phyloP scores from a whole-genome alignment of 2,113 vertebrate genomes.

The Pungitius pungitius region DNA sequence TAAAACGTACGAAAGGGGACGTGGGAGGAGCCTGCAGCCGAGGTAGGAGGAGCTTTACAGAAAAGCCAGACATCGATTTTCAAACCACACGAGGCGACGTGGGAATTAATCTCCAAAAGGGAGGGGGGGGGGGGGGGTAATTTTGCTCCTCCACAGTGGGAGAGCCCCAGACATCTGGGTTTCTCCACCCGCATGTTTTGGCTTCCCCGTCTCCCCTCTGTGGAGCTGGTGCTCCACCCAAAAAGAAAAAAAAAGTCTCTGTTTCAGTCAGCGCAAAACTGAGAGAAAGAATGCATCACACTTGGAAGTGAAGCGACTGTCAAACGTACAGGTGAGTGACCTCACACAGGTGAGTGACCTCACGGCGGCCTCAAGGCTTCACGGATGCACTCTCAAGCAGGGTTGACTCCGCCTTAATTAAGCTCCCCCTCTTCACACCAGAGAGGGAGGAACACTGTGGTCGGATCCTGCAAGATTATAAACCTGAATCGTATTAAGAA shows the following conservation, averaged over 20 bases:
- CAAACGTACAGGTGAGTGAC: slow-evolving; percentile 67
- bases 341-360: slow-evolving; percentile 66
- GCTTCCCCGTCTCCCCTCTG: slow-evolving; percentile 57
- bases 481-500: slow-evolving; percentile 75
- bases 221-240: slow-evolving; percentile 33
- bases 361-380: slow-evolving; percentile 58
- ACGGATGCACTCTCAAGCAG: slow-evolving; percentile 77
- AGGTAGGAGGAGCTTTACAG: slow-evolving; percentile 82
- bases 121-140: slow-evolving; percentile 35
- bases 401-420: slow-evolving; percentile 70
- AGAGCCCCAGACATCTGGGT: slow-evolving; percentile 44
- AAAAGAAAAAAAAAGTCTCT: slow-evolving; percentile 19
- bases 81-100: slow-evolving; percentile 51
- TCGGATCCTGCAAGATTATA: slow-evolving; percentile 72
- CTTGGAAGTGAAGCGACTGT: slow-evolving; percentile 53
- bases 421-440: slow-evolving; percentile 31
- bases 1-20: slow-evolving; percentile 52
- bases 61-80: slow-evolving; percentile 66
- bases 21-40: slow-evolving; percentile 77
- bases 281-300: slow-evolving; percentile 69
- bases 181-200: slow-evolving; percentile 53
- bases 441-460: slow-evolving; percentile 65
- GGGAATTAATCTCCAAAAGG: slow-evolving; percentile 45
- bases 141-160: slow-evolving; percentile 34
- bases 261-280: slow-evolving; percentile 66